phyloP scores from a whole-genome alignment of 92 coral and sea anemone species.

The Pocillopora meandrina region DNA sequence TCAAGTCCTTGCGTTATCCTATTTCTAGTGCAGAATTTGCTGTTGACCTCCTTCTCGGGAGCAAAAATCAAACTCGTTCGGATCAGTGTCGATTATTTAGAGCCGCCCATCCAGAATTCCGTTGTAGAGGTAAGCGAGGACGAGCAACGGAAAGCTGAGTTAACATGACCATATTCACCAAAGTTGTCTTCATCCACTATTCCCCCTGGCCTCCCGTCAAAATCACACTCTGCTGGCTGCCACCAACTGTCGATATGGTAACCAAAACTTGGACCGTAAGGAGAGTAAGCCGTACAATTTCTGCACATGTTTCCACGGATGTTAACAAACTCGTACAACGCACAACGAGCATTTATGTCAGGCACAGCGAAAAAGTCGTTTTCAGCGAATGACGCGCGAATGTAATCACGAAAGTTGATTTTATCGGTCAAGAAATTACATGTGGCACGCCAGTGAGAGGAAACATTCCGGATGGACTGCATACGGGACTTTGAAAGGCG shows the following conservation, averaged over 20 bases:
- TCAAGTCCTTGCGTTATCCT: too few species aligned
- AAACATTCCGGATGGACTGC: conserved; percentile 38
- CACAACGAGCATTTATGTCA: background rate
- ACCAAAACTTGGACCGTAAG: background rate
- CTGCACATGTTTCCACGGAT: conserved; percentile 12
- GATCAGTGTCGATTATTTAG: background rate
- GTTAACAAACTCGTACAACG: conserved; percentile 19
- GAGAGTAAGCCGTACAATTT: conserved; percentile 1
- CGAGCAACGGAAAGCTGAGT: background rate
- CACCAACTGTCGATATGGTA: conserved; percentile 18
- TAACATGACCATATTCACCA: background rate
- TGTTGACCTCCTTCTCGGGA: too few species aligned
- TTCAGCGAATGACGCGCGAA: conserved; percentile 12
- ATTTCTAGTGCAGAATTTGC: too few species aligned
- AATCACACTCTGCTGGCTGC: background rate
- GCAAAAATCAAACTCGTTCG: too few species aligned
- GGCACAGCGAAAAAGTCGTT: conserved; percentile 3
- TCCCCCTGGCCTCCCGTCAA: background rate
- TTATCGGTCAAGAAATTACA: conserved; percentile 35
- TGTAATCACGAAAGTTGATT: conserved; percentile 46
- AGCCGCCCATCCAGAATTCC: conserved; percentile 20
- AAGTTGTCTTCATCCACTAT: conserved; percentile 17
- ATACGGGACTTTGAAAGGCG: conserved; percentile 47
- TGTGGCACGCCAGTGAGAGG: conserved; percentile 64
- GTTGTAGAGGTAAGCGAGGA: conserved; percentile 1